Evolutionary conservation across 2,888 invertebrate genomes (phyloP), one percentile per base, ranked within the genome.

Genomic region (Micropterix aruncella): DNA sequence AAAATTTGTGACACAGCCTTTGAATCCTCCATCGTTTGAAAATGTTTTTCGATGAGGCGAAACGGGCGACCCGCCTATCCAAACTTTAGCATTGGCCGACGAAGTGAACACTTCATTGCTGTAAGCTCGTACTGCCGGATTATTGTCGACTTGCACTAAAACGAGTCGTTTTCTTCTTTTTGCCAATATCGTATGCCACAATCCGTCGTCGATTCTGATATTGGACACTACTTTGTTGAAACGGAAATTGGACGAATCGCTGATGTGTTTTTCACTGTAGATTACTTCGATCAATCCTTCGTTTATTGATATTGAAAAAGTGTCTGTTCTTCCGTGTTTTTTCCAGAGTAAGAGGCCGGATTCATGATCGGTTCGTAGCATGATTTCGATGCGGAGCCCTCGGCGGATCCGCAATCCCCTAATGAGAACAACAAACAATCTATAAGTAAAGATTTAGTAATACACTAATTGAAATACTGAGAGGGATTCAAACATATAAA

Each of bases 131-230:
- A 79, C 72, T 4, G 82, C 75, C 3, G 73, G 63, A 43, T 77
- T 73, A 40, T 76, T 75, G 55, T 88, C 87, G 2, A 87, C 77
- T 54, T 80, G 77, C 50, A 88, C 65, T 59, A 77, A 76, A 2
- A 82, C 83, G 41, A 80, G 69, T 48, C 81, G 68, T 61, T 83
- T 81, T 53, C 82, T 73, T 54, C 86, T 66, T 51, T 79, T 71
- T 15, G 82, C 76, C 19, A 75, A 71, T n/a, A 84, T 73, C 16
- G 77, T 79, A 57, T 89, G 88, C 87, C 87, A 87, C 48, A 77
- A 62, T 1, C 84, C 85, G 61, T 89, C 86, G 54, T 81, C 77
- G 9, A 87, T 77, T 53, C 74, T 65, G 17, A 68, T 65, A 60
- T 76, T 71, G 1, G 75, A 74, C 56, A 75, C 75, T 14, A 66